Base-by-base conservation (phyloP, 2,888 invertebrate species). In the Omphaloscelis lunosa region DNA sequence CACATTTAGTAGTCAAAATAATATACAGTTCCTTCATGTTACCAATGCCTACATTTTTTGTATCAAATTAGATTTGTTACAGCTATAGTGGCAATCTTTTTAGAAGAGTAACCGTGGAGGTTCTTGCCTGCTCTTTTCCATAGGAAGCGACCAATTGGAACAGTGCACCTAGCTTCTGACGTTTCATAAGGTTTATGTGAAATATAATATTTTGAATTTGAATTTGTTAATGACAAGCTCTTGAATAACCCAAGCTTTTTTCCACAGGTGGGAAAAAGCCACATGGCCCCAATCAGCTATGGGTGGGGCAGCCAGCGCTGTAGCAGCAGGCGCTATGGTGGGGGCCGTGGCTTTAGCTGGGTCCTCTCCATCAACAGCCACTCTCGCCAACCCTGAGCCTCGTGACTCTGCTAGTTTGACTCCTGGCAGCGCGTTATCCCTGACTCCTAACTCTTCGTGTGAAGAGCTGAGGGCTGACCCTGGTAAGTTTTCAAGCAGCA, bases 211-310 rank as follows among this genome's bases (percentile, higher is more conserved):
- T n/a, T n/a, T n/a, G n/a, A n/a, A n/a, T n/a, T n/a, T n/a, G n/a
- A n/a, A n/a, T n/a, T n/a, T n/a, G n/a, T n/a, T n/a, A n/a, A n/a
- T n/a, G n/a, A n/a, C n/a, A n/a, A n/a, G n/a, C 56, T 45, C 34
- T 27, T 17, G 59, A 79, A 39, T 63, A 62, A 39, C 9, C 23
- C 20, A 51, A 61, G 5, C 8, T n/a, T 23, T 61, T 7, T 56
- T 66, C 41, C n/a, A 6, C 89, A 98, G 98, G 88, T 98, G 98
- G 98, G 98, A 98, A 91, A 98, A 98, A 87, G 98, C 98, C 0
- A 97, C 97, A 89, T 96, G 96, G 94, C 93, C 95, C 0, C 92
- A 95, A 8, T 90, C 93, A 0, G 94, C 95, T 2, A 94, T 95
- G 80, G 96, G 94, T 0, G 97, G 97, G 0, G 96, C 95, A 0